phyloP scores from a whole-genome alignment of 2,888 invertebrate genomes.

The Ectobius pallidus region DNA sequence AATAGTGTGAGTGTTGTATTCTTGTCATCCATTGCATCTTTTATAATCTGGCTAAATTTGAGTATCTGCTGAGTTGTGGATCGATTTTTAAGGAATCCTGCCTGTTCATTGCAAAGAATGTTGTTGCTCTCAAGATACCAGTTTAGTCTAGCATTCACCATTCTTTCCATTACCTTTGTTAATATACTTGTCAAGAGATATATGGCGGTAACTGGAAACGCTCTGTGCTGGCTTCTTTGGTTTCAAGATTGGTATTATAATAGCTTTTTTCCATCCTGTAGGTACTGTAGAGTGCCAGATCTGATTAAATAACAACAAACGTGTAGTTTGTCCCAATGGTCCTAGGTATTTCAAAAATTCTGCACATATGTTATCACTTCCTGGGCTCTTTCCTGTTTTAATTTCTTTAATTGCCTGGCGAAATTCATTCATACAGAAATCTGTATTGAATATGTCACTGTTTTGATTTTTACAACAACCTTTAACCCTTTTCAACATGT shows the following conservation, averaged over 20 bases:
- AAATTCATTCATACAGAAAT: neutral
- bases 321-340: neutral
- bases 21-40: neutral
- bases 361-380: neutral
- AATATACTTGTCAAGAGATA: neutral
- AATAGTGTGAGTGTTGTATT: neutral
- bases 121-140: neutral
- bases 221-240: too few relatives aligned
- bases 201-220: neutral
- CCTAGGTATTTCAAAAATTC: neutral
- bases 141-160: neutral
- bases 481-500: too few relatives aligned
- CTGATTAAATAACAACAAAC: too few relatives aligned
- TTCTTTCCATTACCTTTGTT: neutral
- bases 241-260: too few relatives aligned
- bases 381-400: neutral
- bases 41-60: neutral
- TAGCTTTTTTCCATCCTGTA: too few relatives aligned
- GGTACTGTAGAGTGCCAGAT: neutral
- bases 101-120: too few relatives aligned
- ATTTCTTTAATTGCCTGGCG: neutral
- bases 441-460: slow-evolving; percentile 3
- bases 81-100: neutral
- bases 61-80: neutral
- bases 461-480: neutral